Evolutionary conservation across 2,797 vertebrate genomes (phyloP), one percentile per base, ranked within the genome.

Genomic region (Hyperoplus immaculatus): DNA sequence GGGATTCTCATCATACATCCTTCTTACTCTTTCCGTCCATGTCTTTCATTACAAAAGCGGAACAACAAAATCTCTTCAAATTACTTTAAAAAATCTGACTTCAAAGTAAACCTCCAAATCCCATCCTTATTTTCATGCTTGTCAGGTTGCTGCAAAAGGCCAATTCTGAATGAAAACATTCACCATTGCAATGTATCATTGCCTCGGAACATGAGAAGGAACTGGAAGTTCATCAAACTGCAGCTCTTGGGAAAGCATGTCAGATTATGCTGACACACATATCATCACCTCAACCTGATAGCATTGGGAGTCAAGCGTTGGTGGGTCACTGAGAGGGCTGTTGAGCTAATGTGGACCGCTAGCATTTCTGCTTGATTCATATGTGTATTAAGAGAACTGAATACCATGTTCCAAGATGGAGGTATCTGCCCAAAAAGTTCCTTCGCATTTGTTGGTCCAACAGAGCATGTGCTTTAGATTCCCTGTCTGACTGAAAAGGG

Each of bases 211-310:
- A 82, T n/a, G 64, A 90, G 72, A 81, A 47, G 66, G 63, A 67
- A 80, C 69, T 92, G 87, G 78, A 85, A 36, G 56, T 54, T 77
- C 74, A 77, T 87, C 87, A 87, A 82, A 87, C 84, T 82, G 83
- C 81, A 84, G 79, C 86, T 81, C 72, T 55, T 62, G 68, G 80
- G 68, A 86, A 85, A 86, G 70, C 75, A 75, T 77, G 72, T 84
- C 76, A 56, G 69, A 84, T 87, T 90, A 82, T 76, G 79, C 69
- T 77, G 77, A 88, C 65, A 81, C 68, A 82, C 70, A 73, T 51
- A 74, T 87, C 75, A 83, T 15, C 42, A 78, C 60, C 66, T 72
- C 55, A 41, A 75, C 56, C 50, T 12, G 51, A 78, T 29, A 57
- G 54, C 56, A 43, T 39, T 67, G 4, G 36, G 72, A 62, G 51